Evolutionary conservation across 2,888 invertebrate genomes (phyloP), one percentile per base, ranked within the genome.

Genomic region (Drosophila lutescens): DNA sequence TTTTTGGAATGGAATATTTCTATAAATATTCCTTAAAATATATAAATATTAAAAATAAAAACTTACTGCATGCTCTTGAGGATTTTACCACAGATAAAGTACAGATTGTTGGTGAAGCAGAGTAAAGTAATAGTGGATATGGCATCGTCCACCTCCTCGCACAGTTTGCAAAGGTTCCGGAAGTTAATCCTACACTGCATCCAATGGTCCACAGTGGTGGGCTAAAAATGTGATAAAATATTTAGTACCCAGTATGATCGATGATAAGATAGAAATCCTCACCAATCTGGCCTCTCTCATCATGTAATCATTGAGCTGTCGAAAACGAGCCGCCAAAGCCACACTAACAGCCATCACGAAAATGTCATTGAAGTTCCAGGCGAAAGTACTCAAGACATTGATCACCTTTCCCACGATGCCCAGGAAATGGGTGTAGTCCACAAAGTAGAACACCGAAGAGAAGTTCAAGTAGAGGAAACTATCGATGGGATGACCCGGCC

Each of bases 301-400:
- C 66, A 94, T 91, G 57, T 93, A 90, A 41, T 91, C 90, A 79
- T 95, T 95, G 3, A 95, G 89, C 79, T 95, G 94, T 17, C 93
- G 93, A 83, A 96, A 96, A 40, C 95, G 93, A 4, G 94, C 93
- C 0, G 95, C 93, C 15, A 96, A 89, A 0, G 95, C 95, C 87
- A 94, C 93, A 89, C 96, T 95, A 32, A 96, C 92, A 2, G 95
- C 90, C 87, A 96, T 95, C 7, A 96, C 94, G 69, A 96, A 94
- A 50, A 96, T 91, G 80, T 96, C 96, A 82, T 95, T 95, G 62
- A 95, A 95, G 86, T 95, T 96, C 96, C 96, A 96, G 0, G 95
- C 93, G 69, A 95, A 94, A 0, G 96, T 96, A 5, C 94, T 94
- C 12, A 95, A 79, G 3, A 95, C 86, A 79, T 95, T 94, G 60